phyloP scores from a whole-genome alignment of 1,140 invertebrate genomes.

The Artemia franciscana region DNA sequence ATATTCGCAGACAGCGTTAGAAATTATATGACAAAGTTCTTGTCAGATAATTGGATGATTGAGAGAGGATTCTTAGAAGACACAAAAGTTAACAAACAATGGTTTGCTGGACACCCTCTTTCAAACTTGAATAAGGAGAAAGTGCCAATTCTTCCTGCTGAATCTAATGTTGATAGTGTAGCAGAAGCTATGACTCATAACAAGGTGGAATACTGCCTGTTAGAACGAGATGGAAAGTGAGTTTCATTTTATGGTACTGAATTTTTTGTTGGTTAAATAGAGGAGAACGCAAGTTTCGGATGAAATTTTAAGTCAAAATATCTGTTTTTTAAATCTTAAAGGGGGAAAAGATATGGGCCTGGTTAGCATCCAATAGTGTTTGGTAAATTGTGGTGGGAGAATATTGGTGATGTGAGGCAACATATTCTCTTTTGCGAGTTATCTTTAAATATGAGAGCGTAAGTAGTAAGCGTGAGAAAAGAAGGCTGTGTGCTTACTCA shows the following conservation, averaged over 20 bases:
- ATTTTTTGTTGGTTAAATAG: too few relatives aligned
- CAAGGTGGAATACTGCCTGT: background rate
- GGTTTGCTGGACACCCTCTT: slow-evolving; percentile 4
- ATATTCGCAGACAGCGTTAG: slow-evolving; percentile 33
- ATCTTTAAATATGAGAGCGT: too few relatives aligned
- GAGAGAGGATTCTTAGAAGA: slow-evolving; percentile 24
- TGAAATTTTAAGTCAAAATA: too few relatives aligned
- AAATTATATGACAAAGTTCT: slow-evolving; percentile 39
- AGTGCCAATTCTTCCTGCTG: background rate
- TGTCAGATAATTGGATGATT: slow-evolving; percentile 34
- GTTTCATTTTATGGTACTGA: background rate
- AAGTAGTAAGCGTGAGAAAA: too few relatives aligned
- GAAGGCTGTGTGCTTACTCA: too few relatives aligned
- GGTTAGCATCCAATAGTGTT: too few relatives aligned
- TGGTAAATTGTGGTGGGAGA: too few relatives aligned
- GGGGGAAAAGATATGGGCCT: too few relatives aligned
- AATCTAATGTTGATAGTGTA: background rate
- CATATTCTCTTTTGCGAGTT: too few relatives aligned
- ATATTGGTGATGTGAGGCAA: too few relatives aligned
- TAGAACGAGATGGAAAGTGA: background rate
- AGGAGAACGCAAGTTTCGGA: too few relatives aligned
- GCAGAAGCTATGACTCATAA: background rate
- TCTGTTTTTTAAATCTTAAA: too few relatives aligned
- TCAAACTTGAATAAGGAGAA: background rate
- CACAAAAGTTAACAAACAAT: slow-evolving; percentile 5